Evolutionary conservation across 2,113 vertebrate species (phyloP), one percentile per base, ranked within the genome.

Genomic region (Cyrtonyx montezumae): DNA sequence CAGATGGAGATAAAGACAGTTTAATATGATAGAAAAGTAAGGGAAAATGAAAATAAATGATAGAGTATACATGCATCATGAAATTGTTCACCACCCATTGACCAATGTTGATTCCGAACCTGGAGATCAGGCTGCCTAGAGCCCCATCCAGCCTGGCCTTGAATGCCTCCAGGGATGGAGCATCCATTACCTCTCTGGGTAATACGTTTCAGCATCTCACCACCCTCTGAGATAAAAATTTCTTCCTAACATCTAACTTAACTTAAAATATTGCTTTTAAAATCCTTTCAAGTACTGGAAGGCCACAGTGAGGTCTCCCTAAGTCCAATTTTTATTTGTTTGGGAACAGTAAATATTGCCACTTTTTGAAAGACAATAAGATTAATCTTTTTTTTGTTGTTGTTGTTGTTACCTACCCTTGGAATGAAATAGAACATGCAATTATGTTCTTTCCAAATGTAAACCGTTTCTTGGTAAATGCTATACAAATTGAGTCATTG

Each of bases 301-400:
- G 49, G 13, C 25, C 13, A 26, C 13, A 51, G 25, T 26, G 49
- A 51, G 51, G 26, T 53, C 51, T 28, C 26, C 26, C 26, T 53
- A 17, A 32, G 48, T 1, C 1, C 1, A 21, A 7, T 37, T 3
- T 76, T 59, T 81, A 36, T 55, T 81, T 69, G 4, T 62, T 71
- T 76, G 10, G 18, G 30, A 79, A 90, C 59, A 5, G 23, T 58
- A 82, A 82, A 86, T 63, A 55, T 7, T 67, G 21, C 12, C 56
- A 4, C 4, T 56, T 49, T 83, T 77, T 45, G 55, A 4, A 61
- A 62, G 25, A 30, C 6, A 62, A 46, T 6, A 43, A 21, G 20
- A 23, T 20, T 75, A 42, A 53, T 5, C 0, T 0, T 34, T 43
- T 22, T 51, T 7, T 45, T 45, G n/a, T n/a, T n/a, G n/a, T n/a